Evolutionary conservation across 2,888 invertebrate genomes (phyloP).

Genomic region (Odiellus spinosus): DNA sequence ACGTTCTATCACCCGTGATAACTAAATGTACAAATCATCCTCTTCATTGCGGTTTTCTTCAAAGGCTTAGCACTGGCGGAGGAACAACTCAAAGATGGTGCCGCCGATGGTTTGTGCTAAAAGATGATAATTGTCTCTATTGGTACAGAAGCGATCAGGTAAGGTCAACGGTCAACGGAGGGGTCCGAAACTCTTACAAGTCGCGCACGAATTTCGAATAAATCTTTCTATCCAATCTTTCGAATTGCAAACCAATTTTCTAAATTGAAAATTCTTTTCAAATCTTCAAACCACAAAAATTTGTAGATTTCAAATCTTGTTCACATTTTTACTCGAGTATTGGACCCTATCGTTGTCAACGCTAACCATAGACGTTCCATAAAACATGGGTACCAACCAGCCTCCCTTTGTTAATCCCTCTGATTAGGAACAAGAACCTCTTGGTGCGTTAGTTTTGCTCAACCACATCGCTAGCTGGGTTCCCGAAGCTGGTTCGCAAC

Average conservation of each 20-base stretch:
- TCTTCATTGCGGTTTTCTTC: constrained; percentile 24
- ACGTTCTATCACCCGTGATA: constrained; percentile 47
- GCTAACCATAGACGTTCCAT: no score
- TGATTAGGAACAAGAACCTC: constrained; percentile 49
- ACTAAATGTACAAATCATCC: constrained; percentile 28
- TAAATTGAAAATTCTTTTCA: no score
- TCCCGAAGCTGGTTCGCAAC: constrained; percentile 34
- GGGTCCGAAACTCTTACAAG: no score
- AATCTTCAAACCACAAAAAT: no score
- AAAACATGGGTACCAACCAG: constrained; percentile 6
- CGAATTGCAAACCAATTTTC: no score
- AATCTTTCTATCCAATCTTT: no score
- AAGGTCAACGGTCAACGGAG: no score
- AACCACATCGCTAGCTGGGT: constrained; percentile 55
- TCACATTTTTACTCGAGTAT: no score
- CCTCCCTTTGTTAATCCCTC: constrained; percentile 13
- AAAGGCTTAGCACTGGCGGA: constrained; percentile 22
- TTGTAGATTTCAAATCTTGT: constrained; percentile 3
- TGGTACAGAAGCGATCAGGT: constrained; percentile 85
- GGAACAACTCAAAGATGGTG: constrained; percentile 45
- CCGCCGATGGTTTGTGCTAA: constrained; percentile 73
- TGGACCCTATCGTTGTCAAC: no score
- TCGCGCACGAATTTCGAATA: no score
- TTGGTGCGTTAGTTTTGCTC: constrained; percentile 71
- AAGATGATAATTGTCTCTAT: constrained; percentile 82